Conservation (phyloP, 2,797 vertebrate genomes). For the Leuciscus waleckii region DNA sequence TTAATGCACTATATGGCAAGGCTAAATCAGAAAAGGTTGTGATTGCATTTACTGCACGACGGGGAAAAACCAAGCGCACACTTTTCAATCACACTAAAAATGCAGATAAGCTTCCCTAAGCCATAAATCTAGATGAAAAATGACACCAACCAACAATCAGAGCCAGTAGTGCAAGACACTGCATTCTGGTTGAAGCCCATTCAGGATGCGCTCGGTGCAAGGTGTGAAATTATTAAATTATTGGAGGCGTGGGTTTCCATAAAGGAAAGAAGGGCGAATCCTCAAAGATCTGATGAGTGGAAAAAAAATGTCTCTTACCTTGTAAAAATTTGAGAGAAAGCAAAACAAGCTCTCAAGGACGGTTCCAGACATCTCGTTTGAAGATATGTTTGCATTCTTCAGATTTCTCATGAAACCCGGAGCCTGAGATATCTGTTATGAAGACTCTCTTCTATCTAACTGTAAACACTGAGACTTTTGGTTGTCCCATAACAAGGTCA, state of each 20-base stretch:
- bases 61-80: background rate
- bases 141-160: constrained; percentile 23
- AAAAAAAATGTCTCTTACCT: constrained; percentile 16
- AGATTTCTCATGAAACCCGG: background rate
- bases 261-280: constrained; percentile 17
- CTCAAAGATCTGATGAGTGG: constrained; percentile 33
- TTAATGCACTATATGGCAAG: constrained; percentile 49
- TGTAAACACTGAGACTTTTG: constrained; percentile 24
- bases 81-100: constrained; percentile 47
- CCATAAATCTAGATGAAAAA: constrained; percentile 40
- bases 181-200: background rate
- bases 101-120: constrained; percentile 40
- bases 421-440: constrained; percentile 21
- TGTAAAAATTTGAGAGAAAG: constrained; percentile 28
- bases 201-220: constrained; percentile 14
- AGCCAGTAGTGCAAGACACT: constrained; percentile 19
- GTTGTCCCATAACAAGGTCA: constrained; percentile 45
- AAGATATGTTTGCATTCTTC: constrained; percentile 30
- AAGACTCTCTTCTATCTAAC: constrained; percentile 16
- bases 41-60: constrained; percentile 43
- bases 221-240: constrained; percentile 34
- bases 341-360: constrained; percentile 52
- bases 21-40: constrained; percentile 46
- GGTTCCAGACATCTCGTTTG: constrained; percentile 31
- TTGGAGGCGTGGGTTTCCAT: background rate